Conservation (phyloP, 2,888 invertebrate species). For the Polietes domitor region DNA sequence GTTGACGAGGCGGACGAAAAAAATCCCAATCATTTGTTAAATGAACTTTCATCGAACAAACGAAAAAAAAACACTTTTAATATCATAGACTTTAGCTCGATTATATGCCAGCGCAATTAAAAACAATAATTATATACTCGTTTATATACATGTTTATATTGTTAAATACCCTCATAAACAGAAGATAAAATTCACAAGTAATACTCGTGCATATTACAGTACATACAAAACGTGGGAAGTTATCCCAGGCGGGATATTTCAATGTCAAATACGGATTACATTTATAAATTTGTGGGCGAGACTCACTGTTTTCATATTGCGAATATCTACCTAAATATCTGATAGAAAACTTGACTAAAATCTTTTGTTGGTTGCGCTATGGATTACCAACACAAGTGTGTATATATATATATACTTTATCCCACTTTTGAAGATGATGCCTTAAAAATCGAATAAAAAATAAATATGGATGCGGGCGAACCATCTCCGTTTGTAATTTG, state of each 20-base stretch:
- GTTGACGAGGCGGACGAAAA: too few species aligned
- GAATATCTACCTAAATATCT: too few species aligned
- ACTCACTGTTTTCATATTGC: too few species aligned
- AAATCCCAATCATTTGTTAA: not conserved
- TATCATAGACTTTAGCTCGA: not conserved
- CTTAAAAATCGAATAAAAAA: too few species aligned
- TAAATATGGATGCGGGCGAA: not conserved
- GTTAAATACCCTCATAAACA: slow-evolving; percentile 17
- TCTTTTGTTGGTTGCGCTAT: too few species aligned
- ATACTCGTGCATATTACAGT: not conserved
- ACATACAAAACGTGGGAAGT: slow-evolving; percentile 1
- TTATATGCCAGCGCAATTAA: slow-evolving; percentile 21
- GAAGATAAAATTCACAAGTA: slow-evolving; percentile 12
- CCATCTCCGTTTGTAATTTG: not conserved
- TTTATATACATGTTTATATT: slow-evolving; percentile 9
- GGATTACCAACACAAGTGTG: too few species aligned
- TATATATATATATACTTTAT: too few species aligned
- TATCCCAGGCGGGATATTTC: not conserved
- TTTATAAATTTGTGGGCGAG: too few species aligned
- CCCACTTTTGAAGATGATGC: not conserved
- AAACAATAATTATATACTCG: slow-evolving; percentile 17
- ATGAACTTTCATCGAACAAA: not conserved
- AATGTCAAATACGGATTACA: too few species aligned
- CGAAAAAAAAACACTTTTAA: too few species aligned
- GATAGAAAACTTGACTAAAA: too few species aligned